Conservation (phyloP, 1,140 invertebrate species). For the Carposina sasakii region DNA sequence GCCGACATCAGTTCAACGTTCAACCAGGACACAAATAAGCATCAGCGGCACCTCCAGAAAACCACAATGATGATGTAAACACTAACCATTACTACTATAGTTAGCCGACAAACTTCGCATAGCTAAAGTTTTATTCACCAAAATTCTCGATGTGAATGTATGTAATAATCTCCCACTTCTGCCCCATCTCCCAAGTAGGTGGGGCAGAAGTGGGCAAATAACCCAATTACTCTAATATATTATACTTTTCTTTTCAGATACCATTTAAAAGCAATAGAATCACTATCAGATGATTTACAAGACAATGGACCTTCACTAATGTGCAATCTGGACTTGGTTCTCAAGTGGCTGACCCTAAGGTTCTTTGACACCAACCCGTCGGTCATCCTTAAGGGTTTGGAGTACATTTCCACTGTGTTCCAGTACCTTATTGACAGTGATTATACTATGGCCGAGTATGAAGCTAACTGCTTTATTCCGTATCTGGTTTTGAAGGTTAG, state of each 20-base stretch:
- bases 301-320: slow-evolving; percentile 85
- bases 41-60: no score
- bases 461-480: slow-evolving; percentile 95
- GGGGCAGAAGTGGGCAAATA: no score
- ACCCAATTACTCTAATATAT: no score
- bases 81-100: no score
- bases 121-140: no score
- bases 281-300: slow-evolving; percentile 87
- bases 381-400: slow-evolving; percentile 94
- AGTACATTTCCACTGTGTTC: slow-evolving; percentile 91
- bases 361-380: slow-evolving; percentile 99
- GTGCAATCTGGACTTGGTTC: slow-evolving; percentile 93
- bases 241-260: slow-evolving; percentile 78
- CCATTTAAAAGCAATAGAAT: slow-evolving; percentile 96
- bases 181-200: no score
- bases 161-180: no score
- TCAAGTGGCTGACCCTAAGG: slow-evolving; percentile 96
- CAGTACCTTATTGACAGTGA: slow-evolving; percentile 83
- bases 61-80: no score
- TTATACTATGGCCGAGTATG: slow-evolving; percentile 91
- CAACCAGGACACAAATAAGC: no score
- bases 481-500: slow-evolving; percentile 92
- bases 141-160: no score
- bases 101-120: no score
- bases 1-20: no score